Evolutionary conservation across 2,113 vertebrate species (phyloP), one percentile per base, ranked within the genome.

Genomic region (Thunnus thynnus): DNA sequence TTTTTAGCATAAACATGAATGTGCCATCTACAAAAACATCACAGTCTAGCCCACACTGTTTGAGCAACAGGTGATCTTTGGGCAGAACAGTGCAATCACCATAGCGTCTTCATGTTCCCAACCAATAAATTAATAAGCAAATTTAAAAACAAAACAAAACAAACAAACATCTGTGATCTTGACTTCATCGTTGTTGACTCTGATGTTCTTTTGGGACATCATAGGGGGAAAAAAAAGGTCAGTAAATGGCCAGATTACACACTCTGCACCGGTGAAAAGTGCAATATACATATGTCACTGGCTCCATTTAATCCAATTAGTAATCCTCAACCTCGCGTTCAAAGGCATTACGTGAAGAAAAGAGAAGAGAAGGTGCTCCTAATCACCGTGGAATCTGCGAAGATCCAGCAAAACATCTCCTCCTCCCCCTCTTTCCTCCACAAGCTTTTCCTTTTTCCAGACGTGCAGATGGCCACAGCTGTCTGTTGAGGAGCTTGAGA

Each of bases 381-480:
- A 90, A 90, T 94, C 77, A 61, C 82, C 22, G 77, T 86, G 84
- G 86, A 92, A 91, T 90, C 80, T 85, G 50, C 27, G 1, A 66
- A 76, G 78, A 88, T 80, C 72, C 73, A 83, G 73, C 64, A 82
- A 82, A 82, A 74, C 77, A 80, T 55, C 73, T 61, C 73, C 77
- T 2, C 36, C 11, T 36, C 36, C 73, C 25, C 74, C 48, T 44
- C 77, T 52, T 44, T 72, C 41, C 30, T 32, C 36, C 32, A 13
- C 41, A 18, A 48, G 62, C 46, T 72, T 76, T 80, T 51, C 32
- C 63, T 79, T 56, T 61, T 60, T 83, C 61, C 51, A 63, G 74
- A 83, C 46, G 13, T 76, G 60, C 95, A 96, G 94, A 96, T 96
- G 96, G 83, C 72, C 78, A 65, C 94, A 96, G 95, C 95, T 95